These are phyloP conservation scores for Rhinoderma darwinii DNA, from an alignment of 2,113 vertebrate species.

Conservation along the genomic window DNA sequence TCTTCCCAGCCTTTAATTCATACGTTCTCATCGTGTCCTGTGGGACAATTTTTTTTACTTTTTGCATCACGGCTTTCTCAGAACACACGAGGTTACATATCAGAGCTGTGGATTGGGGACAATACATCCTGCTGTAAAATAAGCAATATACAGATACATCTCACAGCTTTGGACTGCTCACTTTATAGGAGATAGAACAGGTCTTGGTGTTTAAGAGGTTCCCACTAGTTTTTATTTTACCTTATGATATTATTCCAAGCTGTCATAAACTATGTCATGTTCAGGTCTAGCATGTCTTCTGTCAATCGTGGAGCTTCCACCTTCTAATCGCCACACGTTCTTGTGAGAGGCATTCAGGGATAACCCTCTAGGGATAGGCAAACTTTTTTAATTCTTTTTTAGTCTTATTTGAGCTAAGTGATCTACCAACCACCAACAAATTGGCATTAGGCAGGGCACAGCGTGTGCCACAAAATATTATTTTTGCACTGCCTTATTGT, in stretches of 20 bases:
- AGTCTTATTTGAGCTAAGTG: too few relatives aligned
- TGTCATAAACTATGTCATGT: background rate
- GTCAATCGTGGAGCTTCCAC: too few relatives aligned
- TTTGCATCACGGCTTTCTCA: slow-evolving; percentile 56
- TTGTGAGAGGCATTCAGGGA: background rate
- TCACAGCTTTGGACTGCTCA: background rate
- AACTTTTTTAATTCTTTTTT: too few relatives aligned
- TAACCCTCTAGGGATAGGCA: too few relatives aligned
- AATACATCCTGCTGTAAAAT: slow-evolving; percentile 59
- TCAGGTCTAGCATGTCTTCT: background rate
- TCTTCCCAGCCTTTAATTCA: slow-evolving; percentile 60
- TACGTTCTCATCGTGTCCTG: slow-evolving; percentile 53
- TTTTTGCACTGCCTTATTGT: too few relatives aligned
- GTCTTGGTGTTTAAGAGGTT: background rate
- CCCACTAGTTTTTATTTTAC: background rate
- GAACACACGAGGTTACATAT: slow-evolving; percentile 56
- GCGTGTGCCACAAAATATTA: too few relatives aligned
- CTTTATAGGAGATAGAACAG: background rate
- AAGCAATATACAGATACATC: background rate
- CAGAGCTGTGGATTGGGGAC: slow-evolving; percentile 6
- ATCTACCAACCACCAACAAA: too few relatives aligned
- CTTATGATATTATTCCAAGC: too few relatives aligned
- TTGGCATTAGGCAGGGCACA: too few relatives aligned
- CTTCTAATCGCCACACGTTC: background rate
- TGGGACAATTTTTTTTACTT: slow-evolving; percentile 41